Percentiles rank a stretch among this genome's conserved stretches.
These are phyloP conservation scores for Mugil cephalus DNA, from an alignment of 2,113 vertebrate species.

Conservation along the genomic window DNA sequence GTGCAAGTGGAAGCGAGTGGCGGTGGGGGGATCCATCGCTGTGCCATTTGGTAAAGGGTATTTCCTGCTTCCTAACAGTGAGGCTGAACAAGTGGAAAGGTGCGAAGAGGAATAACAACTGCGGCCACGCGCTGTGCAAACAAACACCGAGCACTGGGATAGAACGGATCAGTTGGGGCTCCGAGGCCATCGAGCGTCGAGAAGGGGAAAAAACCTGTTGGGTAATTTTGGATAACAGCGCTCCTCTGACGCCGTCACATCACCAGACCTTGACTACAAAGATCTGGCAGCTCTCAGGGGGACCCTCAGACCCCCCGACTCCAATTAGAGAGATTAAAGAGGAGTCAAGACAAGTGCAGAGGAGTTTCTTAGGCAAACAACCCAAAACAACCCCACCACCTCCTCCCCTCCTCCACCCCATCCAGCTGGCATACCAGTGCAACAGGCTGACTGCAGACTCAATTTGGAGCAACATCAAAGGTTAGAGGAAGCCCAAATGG, in stretches of 20 bases:
- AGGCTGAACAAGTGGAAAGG: constrained; percentile 1
- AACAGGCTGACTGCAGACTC: constrained; percentile 52
- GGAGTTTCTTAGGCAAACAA: constrained; percentile 51
- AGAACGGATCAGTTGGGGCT: background rate
- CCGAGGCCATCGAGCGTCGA: background rate
- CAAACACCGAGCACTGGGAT: constrained; percentile 23
- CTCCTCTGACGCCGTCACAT: constrained; percentile 59
- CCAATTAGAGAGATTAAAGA: constrained; percentile 75
- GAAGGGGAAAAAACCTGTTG: constrained; percentile 8
- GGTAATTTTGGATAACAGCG: constrained; percentile 1
- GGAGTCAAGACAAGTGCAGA: constrained; percentile 69
- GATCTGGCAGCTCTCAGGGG: constrained; percentile 65
- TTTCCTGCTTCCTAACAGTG: constrained; percentile 46
- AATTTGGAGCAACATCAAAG: constrained; percentile 62
- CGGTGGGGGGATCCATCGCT: constrained; percentile 21
- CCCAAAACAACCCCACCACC: constrained; percentile 15
- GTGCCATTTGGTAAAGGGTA: constrained; percentile 32
- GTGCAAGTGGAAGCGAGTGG: constrained; percentile 15
- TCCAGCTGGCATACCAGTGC: constrained; percentile 70
- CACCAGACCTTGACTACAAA: constrained; percentile 53
- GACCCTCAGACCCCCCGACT: constrained; percentile 38
- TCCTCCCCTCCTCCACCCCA: constrained; percentile 6
- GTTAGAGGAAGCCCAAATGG: constrained; percentile 49
- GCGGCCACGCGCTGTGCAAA: constrained; percentile 16
- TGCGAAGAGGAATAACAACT: constrained; percentile 27